Evolutionary conservation across 2,797 vertebrate species (phyloP).

Genomic region (Anabacerthia variegaticeps): DNA sequence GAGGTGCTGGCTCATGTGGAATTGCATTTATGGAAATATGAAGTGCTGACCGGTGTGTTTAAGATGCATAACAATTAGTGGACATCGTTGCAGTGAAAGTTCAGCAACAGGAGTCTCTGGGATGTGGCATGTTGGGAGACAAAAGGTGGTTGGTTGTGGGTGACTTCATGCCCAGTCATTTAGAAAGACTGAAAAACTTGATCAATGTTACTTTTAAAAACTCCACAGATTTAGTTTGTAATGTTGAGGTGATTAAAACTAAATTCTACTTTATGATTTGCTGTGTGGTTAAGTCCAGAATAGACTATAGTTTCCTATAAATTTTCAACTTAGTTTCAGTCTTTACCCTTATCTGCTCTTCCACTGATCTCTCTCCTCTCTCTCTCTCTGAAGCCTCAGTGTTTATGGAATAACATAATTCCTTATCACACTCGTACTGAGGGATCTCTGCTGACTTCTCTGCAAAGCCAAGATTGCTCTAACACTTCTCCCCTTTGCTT

Average conservation of each 20-base stretch:
- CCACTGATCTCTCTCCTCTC: neutral
- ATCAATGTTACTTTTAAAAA: neutral
- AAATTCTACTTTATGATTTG: neutral
- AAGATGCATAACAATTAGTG: neutral
- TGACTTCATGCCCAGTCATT: neutral
- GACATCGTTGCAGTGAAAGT: neutral
- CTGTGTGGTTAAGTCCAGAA: neutral
- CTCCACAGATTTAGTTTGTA: neutral
- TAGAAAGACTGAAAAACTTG: neutral
- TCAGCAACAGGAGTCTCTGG: neutral
- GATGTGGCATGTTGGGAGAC: neutral
- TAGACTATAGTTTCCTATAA: neutral
- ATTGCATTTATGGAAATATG: rapidly evolving
- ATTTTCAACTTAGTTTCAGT: neutral
- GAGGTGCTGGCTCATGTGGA: rapidly evolving
- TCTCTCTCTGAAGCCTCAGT: neutral
- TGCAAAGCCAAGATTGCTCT: neutral
- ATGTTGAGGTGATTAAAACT: neutral
- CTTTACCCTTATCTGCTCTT: neutral
- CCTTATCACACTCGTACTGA: neutral
- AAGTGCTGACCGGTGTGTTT: neutral
- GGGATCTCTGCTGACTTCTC: neutral
- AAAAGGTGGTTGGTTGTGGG: neutral
- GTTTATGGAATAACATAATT: neutral
- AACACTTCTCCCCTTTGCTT: neutral